These are phyloP conservation scores for Mixornis gularis DNA, from an alignment of 2,113 vertebrate species.

Conservation along the genomic window DNA sequence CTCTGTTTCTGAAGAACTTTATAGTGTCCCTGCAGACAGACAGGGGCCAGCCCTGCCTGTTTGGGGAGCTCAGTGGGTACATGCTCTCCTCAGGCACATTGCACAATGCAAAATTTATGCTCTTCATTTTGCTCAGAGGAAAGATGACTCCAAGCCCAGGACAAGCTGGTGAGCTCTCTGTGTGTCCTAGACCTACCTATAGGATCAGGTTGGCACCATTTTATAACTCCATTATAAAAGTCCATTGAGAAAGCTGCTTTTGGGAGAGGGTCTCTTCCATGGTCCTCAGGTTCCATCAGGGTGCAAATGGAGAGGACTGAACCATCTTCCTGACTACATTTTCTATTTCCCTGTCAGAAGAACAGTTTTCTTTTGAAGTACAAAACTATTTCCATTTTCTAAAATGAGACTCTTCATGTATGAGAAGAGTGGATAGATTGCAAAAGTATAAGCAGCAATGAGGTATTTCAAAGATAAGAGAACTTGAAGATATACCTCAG, in stretches of 20 bases:
- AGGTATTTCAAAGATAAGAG: neutral
- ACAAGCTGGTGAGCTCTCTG: neutral
- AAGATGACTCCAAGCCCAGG: neutral
- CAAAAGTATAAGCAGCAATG: neutral
- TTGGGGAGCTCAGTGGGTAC: accelerated
- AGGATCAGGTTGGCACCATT: neutral
- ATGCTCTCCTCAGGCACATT: accelerated
- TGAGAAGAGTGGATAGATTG: neutral
- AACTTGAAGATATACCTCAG: neutral
- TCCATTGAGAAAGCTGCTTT: neutral
- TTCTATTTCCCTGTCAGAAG: neutral
- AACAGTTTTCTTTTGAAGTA: neutral
- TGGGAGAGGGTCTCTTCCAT: neutral
- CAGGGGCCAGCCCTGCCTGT: accelerated
- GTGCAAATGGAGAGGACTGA: neutral
- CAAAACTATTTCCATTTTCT: neutral
- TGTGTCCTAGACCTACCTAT: neutral
- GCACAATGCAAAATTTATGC: neutral
- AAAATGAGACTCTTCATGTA: neutral
- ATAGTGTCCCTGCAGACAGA: neutral
- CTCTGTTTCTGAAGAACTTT: neutral
- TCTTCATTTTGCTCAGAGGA: neutral
- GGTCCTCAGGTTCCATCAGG: neutral
- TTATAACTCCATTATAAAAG: neutral
- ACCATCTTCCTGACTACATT: neutral